Conservation (phyloP, 2,888 invertebrate genomes). For the Elegia similella region DNA sequence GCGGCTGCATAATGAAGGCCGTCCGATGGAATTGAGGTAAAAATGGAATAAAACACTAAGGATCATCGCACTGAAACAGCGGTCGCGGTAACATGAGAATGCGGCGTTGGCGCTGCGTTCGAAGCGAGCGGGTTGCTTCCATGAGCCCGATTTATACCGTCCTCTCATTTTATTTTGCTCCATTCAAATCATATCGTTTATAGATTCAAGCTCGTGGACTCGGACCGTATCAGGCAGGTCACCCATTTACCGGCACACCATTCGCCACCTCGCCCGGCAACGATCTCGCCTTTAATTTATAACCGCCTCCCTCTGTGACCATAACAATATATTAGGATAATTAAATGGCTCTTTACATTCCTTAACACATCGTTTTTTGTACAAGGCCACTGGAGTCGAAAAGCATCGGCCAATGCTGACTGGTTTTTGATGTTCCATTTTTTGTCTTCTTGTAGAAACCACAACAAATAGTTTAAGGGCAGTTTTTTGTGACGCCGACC, state of each 20-base stretch:
- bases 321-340: slow-evolving; percentile 82
- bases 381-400: slow-evolving; percentile 70
- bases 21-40: slow-evolving; percentile 65
- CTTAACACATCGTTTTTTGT: slow-evolving; percentile 79
- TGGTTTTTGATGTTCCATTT: slow-evolving; percentile 72
- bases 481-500: slow-evolving; percentile 66
- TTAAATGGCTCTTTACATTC: slow-evolving; percentile 82
- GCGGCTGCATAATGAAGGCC: slow-evolving; percentile 75
- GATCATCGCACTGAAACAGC: slow-evolving; percentile 74
- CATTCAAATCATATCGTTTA: slow-evolving; percentile 10
- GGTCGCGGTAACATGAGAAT: slow-evolving; percentile 59
- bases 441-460: slow-evolving; percentile 72
- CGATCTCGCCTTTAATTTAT: slow-evolving; percentile 67
- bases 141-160: slow-evolving; percentile 4
- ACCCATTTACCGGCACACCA: slow-evolving; percentile 38
- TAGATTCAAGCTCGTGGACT: background rate
- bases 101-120: slow-evolving; percentile 24
- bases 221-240: slow-evolving; percentile 23
- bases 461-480: slow-evolving; percentile 77
- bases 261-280: slow-evolving; percentile 60
- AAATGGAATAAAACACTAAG: slow-evolving; percentile 66
- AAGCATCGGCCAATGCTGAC: slow-evolving; percentile 78
- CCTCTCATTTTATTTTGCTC: slow-evolving; percentile 11
- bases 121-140: slow-evolving; percentile 21
- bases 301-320: slow-evolving; percentile 72